Percentiles rank a stretch among this genome's conserved stretches.
These are phyloP conservation scores for Campaea margaritaria DNA, from an alignment of 2,888 invertebrate genomes.

Conservation along the genomic window DNA sequence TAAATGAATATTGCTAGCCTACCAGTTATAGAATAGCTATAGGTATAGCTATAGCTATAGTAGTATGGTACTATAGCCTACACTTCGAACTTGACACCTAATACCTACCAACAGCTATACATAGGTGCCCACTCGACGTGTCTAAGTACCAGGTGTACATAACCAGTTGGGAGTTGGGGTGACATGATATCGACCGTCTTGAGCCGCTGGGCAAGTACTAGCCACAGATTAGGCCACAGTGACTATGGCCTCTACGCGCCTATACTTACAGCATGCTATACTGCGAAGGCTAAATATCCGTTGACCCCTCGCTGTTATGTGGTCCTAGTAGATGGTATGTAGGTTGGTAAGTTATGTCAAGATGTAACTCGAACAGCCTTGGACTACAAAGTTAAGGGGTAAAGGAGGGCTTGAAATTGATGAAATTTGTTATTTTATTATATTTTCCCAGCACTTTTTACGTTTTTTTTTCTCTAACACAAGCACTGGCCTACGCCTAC, in stretches of 20 bases:
- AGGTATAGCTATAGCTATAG: slow-evolving; percentile 8
- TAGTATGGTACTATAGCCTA: slow-evolving; percentile 10
- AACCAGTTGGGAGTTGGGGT: slow-evolving; percentile 78
- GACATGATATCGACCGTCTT: slow-evolving; percentile 84
- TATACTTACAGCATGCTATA: slow-evolving; percentile 49
- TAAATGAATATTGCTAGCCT: background rate
- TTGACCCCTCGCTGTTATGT: slow-evolving; percentile 70
- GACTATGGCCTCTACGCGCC: slow-evolving; percentile 29
- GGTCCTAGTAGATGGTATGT: slow-evolving; percentile 21
- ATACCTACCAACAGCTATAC: slow-evolving; percentile 9
- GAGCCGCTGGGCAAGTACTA: slow-evolving; percentile 75
- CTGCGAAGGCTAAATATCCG: slow-evolving; percentile 81
- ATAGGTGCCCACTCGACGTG: slow-evolving; percentile 29
- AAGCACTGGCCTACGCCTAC: no score
- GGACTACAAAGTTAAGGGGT: background rate
- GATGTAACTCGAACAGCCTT: slow-evolving; percentile 15
- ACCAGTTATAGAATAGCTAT: background rate
- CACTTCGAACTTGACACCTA: slow-evolving; percentile 46
- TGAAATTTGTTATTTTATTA: no score
- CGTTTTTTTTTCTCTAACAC: no score
- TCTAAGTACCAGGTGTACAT: slow-evolving; percentile 80
- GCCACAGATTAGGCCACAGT: slow-evolving; percentile 27
- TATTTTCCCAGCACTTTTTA: no score
- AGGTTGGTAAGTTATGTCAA: slow-evolving; percentile 16
- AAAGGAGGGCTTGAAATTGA: no score